Evolutionary conservation across 2,888 invertebrate species (phyloP), one percentile per base, ranked within the genome.

Genomic region (Temnothorax unifasciatus): DNA sequence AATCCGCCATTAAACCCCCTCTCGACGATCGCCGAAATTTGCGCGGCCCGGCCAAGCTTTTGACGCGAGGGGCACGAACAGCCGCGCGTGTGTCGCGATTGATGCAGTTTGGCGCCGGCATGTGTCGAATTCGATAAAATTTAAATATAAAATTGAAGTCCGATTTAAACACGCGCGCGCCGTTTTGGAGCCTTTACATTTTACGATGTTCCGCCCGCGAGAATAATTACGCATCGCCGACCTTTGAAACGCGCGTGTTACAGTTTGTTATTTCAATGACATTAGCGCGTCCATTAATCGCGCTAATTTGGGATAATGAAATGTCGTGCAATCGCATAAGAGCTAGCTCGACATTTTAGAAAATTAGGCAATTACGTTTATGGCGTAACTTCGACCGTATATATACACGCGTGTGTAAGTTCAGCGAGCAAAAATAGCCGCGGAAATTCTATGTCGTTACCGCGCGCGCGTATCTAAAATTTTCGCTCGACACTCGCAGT

Each of bases 1-100:
- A 83, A 82, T 69, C 83, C 83, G 29, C 74, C 57, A 71, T 79
- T 84, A 88, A 86, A 76, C 47, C 61, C 44, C 2, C 63, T 18
- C 34, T 15, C n/a, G 41, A 9, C 57, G 25, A 21, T 1, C 44
- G 41, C 3, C 29, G 50, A 66, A 66, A 76, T 66, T 50, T 18
- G 25, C 41, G 52, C 38, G 25, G 34, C n/a, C n/a, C n/a, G n/a
- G 38, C 29, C 15, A 25, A 29, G 25, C 69, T 54, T 77, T 77
- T 54, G 41, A 69, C 1, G 59, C 18, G 29, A 3, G 21, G 21
- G 21, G 21, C 21, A 34, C 34, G 41, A 9, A 41, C 41, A 41
- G 11, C 8, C 21, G 6, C 18, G 21, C 25, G 44, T 44, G 66
- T 21, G 21, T 38, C 66, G 34, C 15, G 47, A 76, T 76, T 34